Evolutionary conservation across 2,888 invertebrate genomes (phyloP), one percentile per base, ranked within the genome.

Genomic region (Amaurobius ferox): DNA sequence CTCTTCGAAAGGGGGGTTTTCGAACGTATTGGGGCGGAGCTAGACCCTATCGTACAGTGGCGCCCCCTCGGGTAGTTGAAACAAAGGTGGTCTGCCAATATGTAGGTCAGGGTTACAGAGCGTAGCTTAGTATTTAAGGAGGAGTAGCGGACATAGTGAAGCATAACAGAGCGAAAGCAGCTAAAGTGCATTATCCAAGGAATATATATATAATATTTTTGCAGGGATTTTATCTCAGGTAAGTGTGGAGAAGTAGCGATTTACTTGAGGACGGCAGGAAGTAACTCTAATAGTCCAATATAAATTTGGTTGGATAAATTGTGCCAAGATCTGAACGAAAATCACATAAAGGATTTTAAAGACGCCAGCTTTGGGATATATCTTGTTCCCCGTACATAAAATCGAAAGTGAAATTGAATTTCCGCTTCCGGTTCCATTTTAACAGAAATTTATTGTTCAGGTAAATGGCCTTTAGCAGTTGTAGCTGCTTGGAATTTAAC

Each of bases 21-120:
- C 23, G 55, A 55, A 55, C 55, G 23, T 23, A 55, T 55, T 23
- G 55, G 55, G 55, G 55, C 55, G 55, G 55, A 55, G 55, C 23
- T 55, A 55, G 55, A 23, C 55, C 55, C 55, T 55, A 55, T 23
- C 55, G 55, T 19, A 55, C 55, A 55, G 55, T 55, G 55, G 55
- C 55, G 55, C 55, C 55, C 55, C 55, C 55, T 55, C 55, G 55
- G 55, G 55, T 55, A 16, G 23, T 19, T 23, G 55, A 55, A 23
- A 55, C 13, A 55, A 55, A 55, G 55, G 55, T 23, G 55, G 55
- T 55, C 55, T 23, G 23, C 23, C 1, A 11, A 55, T 23, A 55
- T 55, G 23, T 55, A 23, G 55, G 55, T 55, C 55, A 55, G 55
- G 55, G 55, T 55, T 55, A 23, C 55, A 16, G 55, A 55, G 55